Evolutionary conservation across 2,888 invertebrate species (phyloP), one percentile per base, ranked within the genome.

Genomic region (Clitarchus hookeri): DNA sequence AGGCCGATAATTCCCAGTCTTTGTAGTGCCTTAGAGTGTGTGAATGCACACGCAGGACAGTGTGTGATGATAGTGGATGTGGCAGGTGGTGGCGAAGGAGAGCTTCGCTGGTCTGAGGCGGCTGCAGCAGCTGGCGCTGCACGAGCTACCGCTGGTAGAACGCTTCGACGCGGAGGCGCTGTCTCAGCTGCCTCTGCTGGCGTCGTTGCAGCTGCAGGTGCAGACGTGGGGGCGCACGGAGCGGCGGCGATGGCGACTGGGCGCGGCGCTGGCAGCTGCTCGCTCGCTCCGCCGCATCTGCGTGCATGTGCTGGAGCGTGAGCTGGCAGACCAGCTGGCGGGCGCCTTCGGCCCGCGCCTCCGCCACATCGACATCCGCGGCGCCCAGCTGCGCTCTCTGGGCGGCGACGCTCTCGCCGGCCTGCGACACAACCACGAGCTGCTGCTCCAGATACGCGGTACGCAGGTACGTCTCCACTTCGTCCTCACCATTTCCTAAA

Each of bases 321-420:
- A 93, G 78, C 93, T 98, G 89, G 95, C 95, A 44, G 94, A 95
- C 88, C 97, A 97, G 90, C 92, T 98, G 87, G 94, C 95, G 88
- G 95, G 96, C 89, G 93, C 95, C 65, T 96, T 97, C 88, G 95
- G 96, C 84, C 95, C 95, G 80, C 97, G 97, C 91, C 93, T 98
- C 83, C 94, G 95, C 86, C 95, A 96, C 89, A 91, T 98, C 83
- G 96, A 97, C 90, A 95, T 98, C 88, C 96, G 95, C 87, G 98
- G 98, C 44, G 91, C 92, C 86, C 94, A 94, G 90, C 93, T 98
- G 88, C 95, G 94, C 89, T 93, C 93, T 88, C 95, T 98, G 89
- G 94, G 95, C n/a, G 93, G 95, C 27, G 95, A 96, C 89, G 96
- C 97, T 4, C 96, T 98, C 89, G 93, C 94, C 85, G 95, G 95